Conservation (phyloP, 1,140 invertebrate genomes). For the Paramacrobiotus metropolitanus region DNA sequence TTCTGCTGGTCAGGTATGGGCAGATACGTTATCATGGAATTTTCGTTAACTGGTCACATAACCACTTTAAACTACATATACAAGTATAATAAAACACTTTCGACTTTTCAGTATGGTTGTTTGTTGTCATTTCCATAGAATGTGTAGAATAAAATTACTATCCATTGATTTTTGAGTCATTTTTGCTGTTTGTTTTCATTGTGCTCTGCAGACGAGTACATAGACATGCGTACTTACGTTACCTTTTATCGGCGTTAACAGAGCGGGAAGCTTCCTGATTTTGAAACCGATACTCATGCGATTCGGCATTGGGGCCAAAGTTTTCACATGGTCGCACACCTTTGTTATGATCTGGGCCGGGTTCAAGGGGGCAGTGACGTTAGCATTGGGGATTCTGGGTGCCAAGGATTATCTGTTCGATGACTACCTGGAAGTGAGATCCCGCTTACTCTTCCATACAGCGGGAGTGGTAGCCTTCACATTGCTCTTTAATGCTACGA, state of each 20-base stretch:
- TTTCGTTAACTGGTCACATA: neutral
- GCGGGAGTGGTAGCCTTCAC: conserved; percentile 24
- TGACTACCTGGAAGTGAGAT: conserved; percentile 10
- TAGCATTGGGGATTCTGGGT: conserved; percentile 24
- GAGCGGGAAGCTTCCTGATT: conserved; percentile 14
- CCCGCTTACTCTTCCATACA: conserved; percentile 23
- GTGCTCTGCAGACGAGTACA: no score
- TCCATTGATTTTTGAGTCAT: neutral
- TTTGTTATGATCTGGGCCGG: conserved; percentile 26
- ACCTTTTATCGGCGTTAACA: neutral
- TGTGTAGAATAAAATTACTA: neutral
- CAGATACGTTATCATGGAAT: neutral
- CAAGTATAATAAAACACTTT: neutral
- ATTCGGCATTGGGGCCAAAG: conserved; percentile 17
- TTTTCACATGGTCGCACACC: conserved; percentile 18
- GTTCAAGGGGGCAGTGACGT: conserved; percentile 25
- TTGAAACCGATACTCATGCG: conserved; percentile 18
- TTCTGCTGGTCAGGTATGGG: conserved; percentile 21
- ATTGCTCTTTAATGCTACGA: conserved; percentile 24
- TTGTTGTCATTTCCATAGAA: neutral
- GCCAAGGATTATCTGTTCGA: conserved; percentile 16
- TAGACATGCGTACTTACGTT: conserved; percentile 8
- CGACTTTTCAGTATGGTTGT: neutral
- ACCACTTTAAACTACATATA: neutral
- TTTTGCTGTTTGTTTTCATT: no score